Evolutionary conservation across 2,888 invertebrate genomes (phyloP).

Genomic region (Rambutsinella grinnellia): DNA sequence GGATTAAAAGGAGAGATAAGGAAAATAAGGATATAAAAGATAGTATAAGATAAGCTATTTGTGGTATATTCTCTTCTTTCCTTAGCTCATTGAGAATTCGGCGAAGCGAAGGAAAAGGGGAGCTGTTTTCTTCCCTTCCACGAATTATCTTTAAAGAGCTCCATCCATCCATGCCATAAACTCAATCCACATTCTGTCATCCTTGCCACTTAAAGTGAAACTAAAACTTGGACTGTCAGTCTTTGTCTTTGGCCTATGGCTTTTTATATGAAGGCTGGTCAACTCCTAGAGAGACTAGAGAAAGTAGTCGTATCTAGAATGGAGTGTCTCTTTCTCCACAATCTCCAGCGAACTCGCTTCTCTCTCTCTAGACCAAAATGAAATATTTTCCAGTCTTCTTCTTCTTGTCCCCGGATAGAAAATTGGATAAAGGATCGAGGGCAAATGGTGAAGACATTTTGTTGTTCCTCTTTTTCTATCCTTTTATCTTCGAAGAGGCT

Average conservation of each 20-base stretch:
- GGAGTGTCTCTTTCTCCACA: neutral
- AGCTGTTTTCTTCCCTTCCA: neutral
- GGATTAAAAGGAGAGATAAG: too few relatives aligned
- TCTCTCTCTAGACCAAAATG: neutral
- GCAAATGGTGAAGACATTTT: conserved; percentile 7
- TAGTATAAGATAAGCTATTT: too few relatives aligned
- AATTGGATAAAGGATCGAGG: conserved; percentile 13
- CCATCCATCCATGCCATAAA: conserved; percentile 51
- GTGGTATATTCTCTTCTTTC: neutral
- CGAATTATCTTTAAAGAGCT: conserved; percentile 36
- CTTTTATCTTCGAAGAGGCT: too few relatives aligned
- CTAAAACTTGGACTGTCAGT: conserved; percentile 38
- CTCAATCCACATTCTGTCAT: conserved; percentile 52
- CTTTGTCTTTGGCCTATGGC: conserved; percentile 41
- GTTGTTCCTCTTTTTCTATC: neutral
- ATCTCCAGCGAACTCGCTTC: too few relatives aligned
- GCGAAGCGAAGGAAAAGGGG: conserved; percentile 18
- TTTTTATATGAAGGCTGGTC: neutral
- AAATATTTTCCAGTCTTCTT: neutral
- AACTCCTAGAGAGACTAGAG: neutral
- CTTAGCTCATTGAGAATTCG: conserved; percentile 37
- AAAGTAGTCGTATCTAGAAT: neutral
- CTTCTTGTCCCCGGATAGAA: conserved; percentile 1
- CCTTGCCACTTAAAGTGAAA: conserved; percentile 56
- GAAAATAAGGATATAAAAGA: too few relatives aligned